Base-by-base conservation (phyloP, 2,888 invertebrate species). In the Spatulosminthurus flaviceps region DNA sequence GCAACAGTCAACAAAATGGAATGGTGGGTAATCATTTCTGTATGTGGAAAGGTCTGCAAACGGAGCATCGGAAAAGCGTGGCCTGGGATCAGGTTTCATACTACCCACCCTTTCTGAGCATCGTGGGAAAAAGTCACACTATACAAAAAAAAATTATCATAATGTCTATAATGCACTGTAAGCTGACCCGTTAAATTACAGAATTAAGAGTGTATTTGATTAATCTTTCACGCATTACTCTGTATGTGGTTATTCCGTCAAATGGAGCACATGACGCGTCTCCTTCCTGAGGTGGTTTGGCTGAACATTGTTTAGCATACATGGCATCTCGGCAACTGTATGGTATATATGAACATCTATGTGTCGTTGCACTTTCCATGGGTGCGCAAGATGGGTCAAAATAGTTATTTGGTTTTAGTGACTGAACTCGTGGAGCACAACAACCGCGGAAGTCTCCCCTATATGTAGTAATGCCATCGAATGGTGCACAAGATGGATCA, bases 11-110 rank as follows among this genome's bases (percentile, higher is more conserved):
- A 74, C 75, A 70, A 82, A 84, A 72, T 81, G 79, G 70, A 82
- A 84, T 60, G 84, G 81, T 0, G 26, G 69, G 51, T 43, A 84
- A 21, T 83, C 82, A 61, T 79, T 82, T 41, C 78, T 72, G 75
- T 84, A 84, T 0, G 83, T 83, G 16, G 84, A 79, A 1, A 77
- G 16, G 22, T 74, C 80, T 22, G 75, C 75, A 42, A 83, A 82
- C 28, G 75, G 76, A 9, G 81, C 81, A 41, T 67, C 66, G 9
- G 82, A 80, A 41, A 82, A 83, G 34, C 79, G 71, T 22, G 78
- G 67, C 19, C 71, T 72, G 7, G 71, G 43, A 19, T 60, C 26
- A 0, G 81, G 83, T 34, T 81, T 82, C 75, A 81, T 43, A n/a
- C 21, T 74, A 21, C 21, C 26, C 29, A 51, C 34, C 34, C 67